A percentile compares a stretch with the other conserved stretches of the same genome.
Conservation (phyloP, 1,140 invertebrate genomes). For the Orchestia grillus region DNA sequence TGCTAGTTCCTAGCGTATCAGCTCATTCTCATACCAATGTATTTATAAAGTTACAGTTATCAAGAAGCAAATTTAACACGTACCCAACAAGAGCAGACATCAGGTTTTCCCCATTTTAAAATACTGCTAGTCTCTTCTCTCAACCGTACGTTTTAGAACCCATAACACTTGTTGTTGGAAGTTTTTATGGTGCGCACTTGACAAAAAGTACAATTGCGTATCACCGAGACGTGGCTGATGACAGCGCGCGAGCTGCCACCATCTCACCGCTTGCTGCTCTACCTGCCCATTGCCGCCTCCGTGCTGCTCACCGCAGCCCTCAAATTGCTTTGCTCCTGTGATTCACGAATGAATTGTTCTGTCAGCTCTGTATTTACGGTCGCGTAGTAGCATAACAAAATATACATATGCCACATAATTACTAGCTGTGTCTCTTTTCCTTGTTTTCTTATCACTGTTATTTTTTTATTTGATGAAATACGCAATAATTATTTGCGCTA, state of each 20-base stretch:
- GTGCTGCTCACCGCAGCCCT: not conserved
- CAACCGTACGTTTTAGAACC: not conserved
- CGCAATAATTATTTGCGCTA: too few species aligned
- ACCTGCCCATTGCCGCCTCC: not conserved
- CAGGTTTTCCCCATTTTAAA: not conserved
- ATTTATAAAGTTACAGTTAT: not conserved
- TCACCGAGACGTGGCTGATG: too few species aligned
- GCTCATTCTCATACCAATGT: not conserved
- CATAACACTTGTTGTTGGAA: not conserved
- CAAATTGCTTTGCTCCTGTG: not conserved
- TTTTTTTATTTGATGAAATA: not conserved
- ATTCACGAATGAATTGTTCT: not conserved
- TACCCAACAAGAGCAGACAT: not conserved
- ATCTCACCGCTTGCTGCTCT: not conserved
- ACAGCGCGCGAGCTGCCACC: not conserved
- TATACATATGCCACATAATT: too few species aligned
- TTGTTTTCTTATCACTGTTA: not conserved
- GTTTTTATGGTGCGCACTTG: too few species aligned
- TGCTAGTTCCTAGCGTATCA: not conserved
- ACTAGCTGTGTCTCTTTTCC: too few species aligned
- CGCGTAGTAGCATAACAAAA: too few species aligned
- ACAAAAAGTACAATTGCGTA: not conserved
- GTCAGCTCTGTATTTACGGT: too few species aligned
- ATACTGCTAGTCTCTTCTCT: not conserved
- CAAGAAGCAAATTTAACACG: not conserved